Evolutionary conservation across 2,888 invertebrate genomes (phyloP).

Genomic region (Cataglyphis livida): DNA sequence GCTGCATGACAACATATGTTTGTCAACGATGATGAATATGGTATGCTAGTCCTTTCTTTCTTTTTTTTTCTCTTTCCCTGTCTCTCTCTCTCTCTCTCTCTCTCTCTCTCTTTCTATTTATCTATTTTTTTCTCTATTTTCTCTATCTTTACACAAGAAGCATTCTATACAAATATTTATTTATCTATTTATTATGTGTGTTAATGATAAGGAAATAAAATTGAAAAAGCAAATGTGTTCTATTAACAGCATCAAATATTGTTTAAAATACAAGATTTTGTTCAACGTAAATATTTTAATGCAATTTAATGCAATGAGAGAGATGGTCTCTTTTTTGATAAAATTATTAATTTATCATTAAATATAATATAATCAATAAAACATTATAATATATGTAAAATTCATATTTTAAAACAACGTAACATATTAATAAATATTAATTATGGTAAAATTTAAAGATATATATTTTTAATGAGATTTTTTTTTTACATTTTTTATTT

Average conservation of each 20-base stretch:
- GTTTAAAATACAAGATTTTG: slow-evolving; percentile 5
- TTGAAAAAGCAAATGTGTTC: not conserved
- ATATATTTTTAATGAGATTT: not conserved
- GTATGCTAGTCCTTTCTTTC: too few relatives aligned
- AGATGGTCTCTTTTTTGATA: not conserved
- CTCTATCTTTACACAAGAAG: not conserved
- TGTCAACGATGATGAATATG: slow-evolving; percentile 29
- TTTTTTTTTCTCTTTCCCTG: not conserved
- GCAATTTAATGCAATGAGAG: not conserved
- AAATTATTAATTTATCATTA: slow-evolving; percentile 9
- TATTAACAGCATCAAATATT: not conserved
- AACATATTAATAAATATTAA: not conserved
- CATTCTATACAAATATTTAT: slow-evolving; percentile 16
- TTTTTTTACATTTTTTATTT: not conserved
- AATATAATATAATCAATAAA: not conserved
- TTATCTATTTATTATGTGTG: slow-evolving; percentile 22
- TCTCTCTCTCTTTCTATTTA: not conserved
- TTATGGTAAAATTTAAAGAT: not conserved
- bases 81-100: not conserved
- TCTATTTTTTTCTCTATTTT: not conserved
- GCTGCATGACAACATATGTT: not conserved
- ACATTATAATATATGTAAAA: not conserved
- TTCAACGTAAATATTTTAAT: slow-evolving; percentile 4
- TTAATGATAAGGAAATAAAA: slow-evolving; percentile 24
- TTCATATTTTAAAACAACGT: not conserved